Evolutionary conservation across 2,113 vertebrate species (phyloP).

Genomic region (Syrrhaptes paradoxus): DNA sequence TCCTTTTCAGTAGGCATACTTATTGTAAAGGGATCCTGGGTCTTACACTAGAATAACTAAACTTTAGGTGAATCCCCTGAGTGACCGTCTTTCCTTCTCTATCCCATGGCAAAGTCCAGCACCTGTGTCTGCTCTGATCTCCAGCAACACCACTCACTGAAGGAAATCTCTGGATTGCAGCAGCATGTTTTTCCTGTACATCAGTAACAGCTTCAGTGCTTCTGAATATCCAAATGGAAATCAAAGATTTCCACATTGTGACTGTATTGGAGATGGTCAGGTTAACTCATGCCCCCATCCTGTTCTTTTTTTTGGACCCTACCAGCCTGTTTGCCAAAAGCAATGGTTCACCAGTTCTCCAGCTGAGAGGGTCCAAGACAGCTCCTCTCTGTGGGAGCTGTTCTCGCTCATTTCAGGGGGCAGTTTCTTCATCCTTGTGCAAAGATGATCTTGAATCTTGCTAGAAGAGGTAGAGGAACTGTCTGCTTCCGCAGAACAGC

Average conservation of each 20-base stretch:
- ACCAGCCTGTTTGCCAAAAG: background rate
- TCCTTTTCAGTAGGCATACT: background rate
- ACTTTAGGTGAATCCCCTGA: background rate
- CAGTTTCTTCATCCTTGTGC: background rate
- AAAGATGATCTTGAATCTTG: background rate
- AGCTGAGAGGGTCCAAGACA: background rate
- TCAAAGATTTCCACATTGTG: background rate
- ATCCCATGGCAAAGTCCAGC: background rate
- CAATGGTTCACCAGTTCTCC: background rate
- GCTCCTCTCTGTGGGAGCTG: background rate
- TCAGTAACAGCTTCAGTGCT: background rate
- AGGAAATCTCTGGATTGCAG: background rate
- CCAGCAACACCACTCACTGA: background rate
- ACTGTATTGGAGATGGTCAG: background rate
- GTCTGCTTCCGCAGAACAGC: background rate
- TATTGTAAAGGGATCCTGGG: background rate
- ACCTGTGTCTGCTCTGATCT: background rate
- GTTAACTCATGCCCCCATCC: background rate
- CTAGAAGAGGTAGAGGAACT: background rate
- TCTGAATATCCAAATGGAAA: background rate
- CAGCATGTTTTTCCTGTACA: background rate
- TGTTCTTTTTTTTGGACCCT: background rate
- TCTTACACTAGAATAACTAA: background rate
- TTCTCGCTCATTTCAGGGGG: background rate
- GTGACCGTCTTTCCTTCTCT: background rate